Evolutionary conservation across 2,888 invertebrate genomes (phyloP), one percentile per base, ranked within the genome.

Genomic region (Nephrocerus scutellatus): DNA sequence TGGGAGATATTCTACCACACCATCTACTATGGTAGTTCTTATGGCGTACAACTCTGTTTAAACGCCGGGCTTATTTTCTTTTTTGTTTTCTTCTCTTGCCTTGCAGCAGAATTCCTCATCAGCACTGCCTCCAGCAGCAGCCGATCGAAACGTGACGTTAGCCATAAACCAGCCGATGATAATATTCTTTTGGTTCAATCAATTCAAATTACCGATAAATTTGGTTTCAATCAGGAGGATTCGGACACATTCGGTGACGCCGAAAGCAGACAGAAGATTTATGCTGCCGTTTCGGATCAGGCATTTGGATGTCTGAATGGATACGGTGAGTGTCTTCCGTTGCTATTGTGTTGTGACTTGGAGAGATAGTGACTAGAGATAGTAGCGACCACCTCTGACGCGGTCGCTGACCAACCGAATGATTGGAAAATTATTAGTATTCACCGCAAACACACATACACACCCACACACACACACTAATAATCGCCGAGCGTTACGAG

Each of bases 161-260:
- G 69, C 51, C 48, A 63, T 50, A 66, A 68, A 51, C 60, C 73
- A 48, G 70, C 70, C 43, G 75, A 81, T 48, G 89, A 91, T 59
- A 87, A 91, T 63, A 80, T 92, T 70, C 77, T 92, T 34, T 75
- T 91, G 47, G 90, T 90, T 35, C 88, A 91, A 66, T 85, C 88
- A 43, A 91, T 92, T 60, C 88, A 89, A 70, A 92, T 92, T 63
- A 88, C 88, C 26, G 91, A 92, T 72, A 89, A 90, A 68, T 91
- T 91, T 66, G 88, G 87, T 34, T 88, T 88, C 70, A 84, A 87
- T 58, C 75, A 76, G 53, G 63, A 66, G 49, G 77, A 77, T 43
- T 75, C 79, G 48, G 74, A 72, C 45, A 52, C 58, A 36, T 53
- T 53, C 42, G 52, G 51, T 9, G 50, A 55, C 30, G 54, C 52